Evolutionary conservation across 2,888 invertebrate genomes (phyloP).

Genomic region (Synergus itoensis): DNA sequence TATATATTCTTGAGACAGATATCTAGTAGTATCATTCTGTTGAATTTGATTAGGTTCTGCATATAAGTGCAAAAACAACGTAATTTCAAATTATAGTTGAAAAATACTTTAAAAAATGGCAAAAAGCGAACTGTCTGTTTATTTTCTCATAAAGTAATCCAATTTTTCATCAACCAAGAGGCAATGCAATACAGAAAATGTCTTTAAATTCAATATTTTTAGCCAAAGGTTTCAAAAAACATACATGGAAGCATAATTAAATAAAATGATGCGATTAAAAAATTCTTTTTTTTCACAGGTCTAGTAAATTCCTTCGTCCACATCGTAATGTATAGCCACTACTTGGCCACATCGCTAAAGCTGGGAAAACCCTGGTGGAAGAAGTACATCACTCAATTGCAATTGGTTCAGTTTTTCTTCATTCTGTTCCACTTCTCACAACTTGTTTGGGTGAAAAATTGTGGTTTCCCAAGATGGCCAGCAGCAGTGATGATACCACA

Average conservation of each 20-base stretch:
- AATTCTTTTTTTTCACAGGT: constrained; percentile 75
- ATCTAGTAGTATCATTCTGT: background rate
- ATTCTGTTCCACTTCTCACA: constrained; percentile 80
- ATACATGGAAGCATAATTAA: too few species aligned
- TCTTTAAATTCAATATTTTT: too few species aligned
- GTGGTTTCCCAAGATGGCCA: constrained; percentile 81
- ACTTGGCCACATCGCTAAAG: constrained; percentile 84
- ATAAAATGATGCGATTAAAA: background rate
- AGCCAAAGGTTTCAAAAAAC: too few species aligned
- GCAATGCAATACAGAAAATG: too few species aligned
- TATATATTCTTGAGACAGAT: background rate
- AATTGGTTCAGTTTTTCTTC: constrained; percentile 86
- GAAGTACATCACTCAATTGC: constrained; percentile 90
- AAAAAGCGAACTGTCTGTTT: background rate
- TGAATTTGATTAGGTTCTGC: background rate
- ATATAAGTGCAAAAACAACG: background rate
- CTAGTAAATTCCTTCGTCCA: constrained; percentile 88
- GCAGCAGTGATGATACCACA: constrained; percentile 82
- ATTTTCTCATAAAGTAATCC: background rate
- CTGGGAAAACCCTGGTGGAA: constrained; percentile 88
- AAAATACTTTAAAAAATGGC: background rate
- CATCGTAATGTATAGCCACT: constrained; percentile 90
- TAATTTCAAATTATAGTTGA: background rate
- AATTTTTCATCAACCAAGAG: too few species aligned
- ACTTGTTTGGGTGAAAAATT: constrained; percentile 79